Evolutionary conservation across 2,888 invertebrate species (phyloP).

Genomic region (Kryphioiulus occultus): DNA sequence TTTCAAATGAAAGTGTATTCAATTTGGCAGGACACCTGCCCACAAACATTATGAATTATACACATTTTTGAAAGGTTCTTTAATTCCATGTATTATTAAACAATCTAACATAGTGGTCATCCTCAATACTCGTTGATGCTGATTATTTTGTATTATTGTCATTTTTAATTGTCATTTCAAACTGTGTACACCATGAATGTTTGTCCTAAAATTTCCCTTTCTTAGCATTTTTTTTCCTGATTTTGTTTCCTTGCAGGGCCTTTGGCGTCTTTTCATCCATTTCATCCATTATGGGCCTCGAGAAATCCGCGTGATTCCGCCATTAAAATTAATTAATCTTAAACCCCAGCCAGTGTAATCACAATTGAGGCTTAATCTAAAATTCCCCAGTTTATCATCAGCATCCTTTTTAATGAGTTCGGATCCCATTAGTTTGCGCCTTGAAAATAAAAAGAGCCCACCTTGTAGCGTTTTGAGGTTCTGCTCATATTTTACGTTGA

Average conservation of each 20-base stretch:
- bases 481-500: conserved; percentile 35
- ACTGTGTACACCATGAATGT: too few relatives aligned
- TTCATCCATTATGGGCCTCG: not conserved
- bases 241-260: not conserved
- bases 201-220: not conserved
- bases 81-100: too few relatives aligned
- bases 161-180: too few relatives aligned
- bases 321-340: conserved; percentile 30
- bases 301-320: not conserved
- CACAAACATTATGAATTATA: too few relatives aligned
- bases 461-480: not conserved
- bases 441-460: not conserved
- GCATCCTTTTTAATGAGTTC: not conserved
- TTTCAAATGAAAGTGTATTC: too few relatives aligned
- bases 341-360: conserved; percentile 15
- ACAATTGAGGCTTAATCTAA: conserved; percentile 28
- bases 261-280: not conserved
- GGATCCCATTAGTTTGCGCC: not conserved
- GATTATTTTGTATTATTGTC: too few relatives aligned
- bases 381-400: conserved; percentile 35
- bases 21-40: too few relatives aligned
- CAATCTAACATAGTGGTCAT: too few relatives aligned
- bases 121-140: too few relatives aligned
- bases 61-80: too few relatives aligned
- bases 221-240: not conserved